phyloP scores from a whole-genome alignment of 1,140 invertebrate species.

The Parapsyche elsis region DNA sequence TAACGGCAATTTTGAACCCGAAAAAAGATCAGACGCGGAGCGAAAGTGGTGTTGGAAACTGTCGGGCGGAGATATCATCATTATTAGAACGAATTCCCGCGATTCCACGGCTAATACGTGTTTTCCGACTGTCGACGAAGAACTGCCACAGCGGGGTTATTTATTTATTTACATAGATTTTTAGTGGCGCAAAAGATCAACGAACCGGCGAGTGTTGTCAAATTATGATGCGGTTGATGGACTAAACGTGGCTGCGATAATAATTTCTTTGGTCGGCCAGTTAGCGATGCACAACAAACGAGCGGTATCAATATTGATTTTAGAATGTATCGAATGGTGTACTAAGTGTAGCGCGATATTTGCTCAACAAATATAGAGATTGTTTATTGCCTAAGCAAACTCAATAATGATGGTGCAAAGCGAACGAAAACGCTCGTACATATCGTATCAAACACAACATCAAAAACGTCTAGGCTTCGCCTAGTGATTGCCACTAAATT shows the following conservation, averaged over 20 bases:
- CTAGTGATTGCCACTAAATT: neutral
- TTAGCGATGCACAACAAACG: conserved; percentile 29
- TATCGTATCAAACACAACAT: neutral
- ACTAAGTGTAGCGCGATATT: conserved; percentile 31
- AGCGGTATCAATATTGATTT: conserved; percentile 28
- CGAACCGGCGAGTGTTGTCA: neutral
- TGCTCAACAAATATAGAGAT: conserved; percentile 32
- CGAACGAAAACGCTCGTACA: conserved; percentile 4
- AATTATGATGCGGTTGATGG: conserved; percentile 9
- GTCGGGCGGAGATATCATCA: too few species aligned
- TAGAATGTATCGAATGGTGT: conserved; percentile 28
- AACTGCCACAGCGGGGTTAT: too few species aligned
- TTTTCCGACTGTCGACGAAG: too few species aligned
- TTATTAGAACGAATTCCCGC: too few species aligned
- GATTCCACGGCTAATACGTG: too few species aligned
- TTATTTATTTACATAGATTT: too few species aligned
- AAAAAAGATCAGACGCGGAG: too few species aligned
- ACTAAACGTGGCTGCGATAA: neutral
- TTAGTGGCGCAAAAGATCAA: neutral
- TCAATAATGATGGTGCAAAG: conserved; percentile 25
- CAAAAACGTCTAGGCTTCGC: neutral
- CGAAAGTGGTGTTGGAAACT: too few species aligned
- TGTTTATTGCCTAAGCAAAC: conserved; percentile 33
- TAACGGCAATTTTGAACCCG: neutral
- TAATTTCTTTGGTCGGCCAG: neutral